phyloP scores from a whole-genome alignment of 2,797 vertebrate species.

The Halcyon leucocephala region DNA sequence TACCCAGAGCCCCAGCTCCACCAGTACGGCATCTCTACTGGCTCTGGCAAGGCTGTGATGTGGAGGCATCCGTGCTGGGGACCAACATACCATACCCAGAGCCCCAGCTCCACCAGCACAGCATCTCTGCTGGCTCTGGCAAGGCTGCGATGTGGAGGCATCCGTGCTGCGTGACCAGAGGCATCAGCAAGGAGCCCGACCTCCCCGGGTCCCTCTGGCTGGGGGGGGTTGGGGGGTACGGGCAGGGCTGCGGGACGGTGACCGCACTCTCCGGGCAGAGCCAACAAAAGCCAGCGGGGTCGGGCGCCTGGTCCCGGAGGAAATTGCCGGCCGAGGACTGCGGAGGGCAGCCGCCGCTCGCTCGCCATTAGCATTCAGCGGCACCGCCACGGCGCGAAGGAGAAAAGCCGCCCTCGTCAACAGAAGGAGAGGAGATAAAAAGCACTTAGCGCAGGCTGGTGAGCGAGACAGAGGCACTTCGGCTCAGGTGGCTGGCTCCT shows the following conservation, averaged over 20 bases:
- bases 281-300: background rate
- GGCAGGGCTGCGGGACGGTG: background rate
- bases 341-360: constrained; percentile 17
- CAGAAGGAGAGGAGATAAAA: constrained; percentile 57
- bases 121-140: background rate
- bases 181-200: fast-evolving
- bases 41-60: background rate
- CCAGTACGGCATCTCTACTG: background rate
- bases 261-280: background rate
- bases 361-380: constrained; percentile 51
- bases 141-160: background rate
- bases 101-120: background rate
- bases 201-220: background rate
- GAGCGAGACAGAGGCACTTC: constrained; percentile 4
- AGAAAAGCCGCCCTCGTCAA: constrained; percentile 51
- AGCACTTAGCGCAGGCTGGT: constrained; percentile 11
- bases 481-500: constrained; percentile 52
- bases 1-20: background rate
- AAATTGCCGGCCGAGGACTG: constrained; percentile 36
- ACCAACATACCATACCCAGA: background rate
- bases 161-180: background rate
- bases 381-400: background rate
- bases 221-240: too few relatives aligned
- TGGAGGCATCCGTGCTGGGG: background rate
- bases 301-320: background rate